Evolutionary conservation across 2,113 vertebrate species (phyloP).

Genomic region (Plotosus lineatus): DNA sequence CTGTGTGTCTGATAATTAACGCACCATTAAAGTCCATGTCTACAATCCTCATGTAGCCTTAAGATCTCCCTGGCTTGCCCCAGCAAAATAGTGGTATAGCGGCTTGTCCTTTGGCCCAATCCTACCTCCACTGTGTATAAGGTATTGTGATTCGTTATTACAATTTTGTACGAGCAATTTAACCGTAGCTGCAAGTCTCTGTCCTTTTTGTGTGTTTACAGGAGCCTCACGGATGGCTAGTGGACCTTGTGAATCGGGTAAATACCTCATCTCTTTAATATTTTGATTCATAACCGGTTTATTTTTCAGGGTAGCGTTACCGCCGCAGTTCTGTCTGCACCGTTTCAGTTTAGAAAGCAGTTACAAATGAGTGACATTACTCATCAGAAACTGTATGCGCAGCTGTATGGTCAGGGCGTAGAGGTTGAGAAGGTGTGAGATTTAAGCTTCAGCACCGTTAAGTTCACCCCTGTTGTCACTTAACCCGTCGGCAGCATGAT

Average conservation of each 20-base stretch:
- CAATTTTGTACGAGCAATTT: no score
- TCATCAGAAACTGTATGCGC: not conserved
- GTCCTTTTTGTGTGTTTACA: conserved; percentile 57
- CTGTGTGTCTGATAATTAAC: no score
- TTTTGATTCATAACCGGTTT: not conserved
- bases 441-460: not conserved
- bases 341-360: not conserved
- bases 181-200: not conserved
- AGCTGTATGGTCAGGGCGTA: not conserved
- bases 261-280: conserved; percentile 46
- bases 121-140: not conserved
- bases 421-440: not conserved
- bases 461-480: not conserved
- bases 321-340: not conserved
- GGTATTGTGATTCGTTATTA: no score
- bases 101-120: not conserved
- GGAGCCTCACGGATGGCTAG: conserved; percentile 99
- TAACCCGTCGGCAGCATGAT: no score
- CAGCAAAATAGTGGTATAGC: no score
- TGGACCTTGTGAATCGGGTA: conserved; percentile 97
- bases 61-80: no score
- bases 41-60: no score
- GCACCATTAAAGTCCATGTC: no score
- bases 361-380: not conserved
- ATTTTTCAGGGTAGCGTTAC: not conserved